Base-by-base conservation (phyloP, 2,888 invertebrate species). In the Oligia latruncula region DNA sequence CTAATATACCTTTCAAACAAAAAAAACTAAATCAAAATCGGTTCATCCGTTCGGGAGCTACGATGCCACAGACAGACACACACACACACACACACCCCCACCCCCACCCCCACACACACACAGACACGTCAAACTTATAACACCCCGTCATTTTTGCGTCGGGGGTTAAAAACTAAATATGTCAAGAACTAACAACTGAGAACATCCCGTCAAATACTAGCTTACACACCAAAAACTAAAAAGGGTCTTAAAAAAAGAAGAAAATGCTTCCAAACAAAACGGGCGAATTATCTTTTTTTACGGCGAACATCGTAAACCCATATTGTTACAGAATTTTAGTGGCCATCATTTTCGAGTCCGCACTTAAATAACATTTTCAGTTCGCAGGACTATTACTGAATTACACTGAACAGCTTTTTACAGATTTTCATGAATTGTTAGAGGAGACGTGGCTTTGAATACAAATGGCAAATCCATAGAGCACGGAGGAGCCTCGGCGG, bases 341-440 rank as follows among this genome's bases (percentile, higher is more conserved):
- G 15, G 71, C 83, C n/a, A 79, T 86, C 23, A 79, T 73, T 82
- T 73, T 58, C 43, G 64, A 82, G 71, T 60, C 29, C 20, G 71
- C 83, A 86, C 83, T 84, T 74, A 74, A 35, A 71, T 40, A 74
- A 70, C 66, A 70, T 73, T 85, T 87, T 85, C 52, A 75, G 78
- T 77, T 62, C 70, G 23, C 52, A 58, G n/a, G 49, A 74, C 81
- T 83, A 82, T 87, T 87, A 87, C 77, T 70, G 80, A 85, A 81
- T 83, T 78, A 88, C 83, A 78, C 9, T 49, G 78, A 83, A 81
- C 87, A 79, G 78, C 82, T 85, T 85, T 84, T 82, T 84, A 80
- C 82, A 82, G 84, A 80, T 87, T 87, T 80, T 80, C 78, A 80
- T 78, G 89, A 82, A 86, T 86, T 86, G 84, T 83, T 82, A 84